Conservation (phyloP, 2,797 vertebrate species). For the Sylvilagus floridanus region DNA sequence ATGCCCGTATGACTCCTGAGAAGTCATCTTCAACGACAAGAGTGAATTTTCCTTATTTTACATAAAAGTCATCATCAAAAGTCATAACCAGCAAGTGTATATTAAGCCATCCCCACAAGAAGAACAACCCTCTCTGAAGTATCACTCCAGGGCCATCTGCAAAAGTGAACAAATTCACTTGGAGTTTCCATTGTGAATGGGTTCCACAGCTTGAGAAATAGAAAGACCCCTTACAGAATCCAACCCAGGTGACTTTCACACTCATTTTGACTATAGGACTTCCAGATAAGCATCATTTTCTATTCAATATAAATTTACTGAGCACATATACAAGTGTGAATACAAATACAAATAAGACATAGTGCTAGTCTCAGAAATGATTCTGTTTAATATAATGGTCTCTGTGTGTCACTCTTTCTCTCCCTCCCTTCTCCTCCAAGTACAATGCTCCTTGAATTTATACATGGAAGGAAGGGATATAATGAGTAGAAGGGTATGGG, state of each 20-base stretch:
- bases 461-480: background rate
- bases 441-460: background rate
- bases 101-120: background rate
- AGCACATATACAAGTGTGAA: background rate
- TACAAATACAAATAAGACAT: background rate
- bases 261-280: background rate
- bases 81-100: background rate
- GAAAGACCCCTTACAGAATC: background rate
- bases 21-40: background rate
- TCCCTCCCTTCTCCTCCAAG: background rate
- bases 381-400: background rate
- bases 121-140: background rate
- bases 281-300: background rate
- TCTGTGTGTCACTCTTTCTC: background rate
- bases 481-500: background rate
- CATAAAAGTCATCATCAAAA: background rate
- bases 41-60: conserved; percentile 19
- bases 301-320: background rate
- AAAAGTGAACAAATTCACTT: background rate
- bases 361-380: background rate
- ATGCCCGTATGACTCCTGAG: background rate
- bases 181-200: background rate
- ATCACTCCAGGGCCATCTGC: background rate
- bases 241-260: background rate
- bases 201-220: background rate